Evolutionary conservation across 2,797 vertebrate genomes (phyloP).

Genomic region (Hybognathus amarus): DNA sequence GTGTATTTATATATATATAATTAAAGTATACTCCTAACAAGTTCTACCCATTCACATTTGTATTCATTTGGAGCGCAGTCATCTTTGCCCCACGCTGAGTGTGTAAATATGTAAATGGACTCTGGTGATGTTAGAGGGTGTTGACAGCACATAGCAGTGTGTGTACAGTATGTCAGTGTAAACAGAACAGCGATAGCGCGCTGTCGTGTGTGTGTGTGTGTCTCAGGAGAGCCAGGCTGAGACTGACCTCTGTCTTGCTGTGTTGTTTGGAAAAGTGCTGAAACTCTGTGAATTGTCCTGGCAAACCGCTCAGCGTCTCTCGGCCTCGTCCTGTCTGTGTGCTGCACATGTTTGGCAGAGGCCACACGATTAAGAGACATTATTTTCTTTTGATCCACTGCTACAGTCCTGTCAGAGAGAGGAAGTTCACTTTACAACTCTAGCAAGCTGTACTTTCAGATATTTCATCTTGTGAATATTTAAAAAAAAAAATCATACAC

Average conservation of each 20-base stretch:
- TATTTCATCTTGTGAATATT: background rate
- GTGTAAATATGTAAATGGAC: slow-evolving; percentile 62
- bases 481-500: too few species aligned
- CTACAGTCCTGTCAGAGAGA: background rate
- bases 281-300: slow-evolving; percentile 73
- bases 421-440: slow-evolving; percentile 5
- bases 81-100: slow-evolving; percentile 53
- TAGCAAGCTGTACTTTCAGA: background rate
- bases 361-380: slow-evolving; percentile 17
- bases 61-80: slow-evolving; percentile 44
- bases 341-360: slow-evolving; percentile 29
- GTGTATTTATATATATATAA: background rate
- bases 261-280: slow-evolving; percentile 66
- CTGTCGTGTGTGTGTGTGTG: slow-evolving; percentile 54
- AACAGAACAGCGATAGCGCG: slow-evolving; percentile 52
- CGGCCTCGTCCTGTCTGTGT: slow-evolving; percentile 1
- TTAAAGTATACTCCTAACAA: slow-evolving; percentile 32
- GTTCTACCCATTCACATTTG: slow-evolving; percentile 28
- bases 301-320: slow-evolving; percentile 54
- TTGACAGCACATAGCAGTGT: slow-evolving; percentile 62
- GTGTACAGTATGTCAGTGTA: slow-evolving; percentile 60
- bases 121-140: slow-evolving; percentile 58
- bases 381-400: slow-evolving; percentile 26
- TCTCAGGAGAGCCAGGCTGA: slow-evolving; percentile 72
- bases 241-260: slow-evolving; percentile 79